A percentile compares a stretch with the other conserved stretches of the same genome.
Evolutionary conservation across 1,140 invertebrate species (phyloP).

Genomic region (Drosophila parvula): DNA sequence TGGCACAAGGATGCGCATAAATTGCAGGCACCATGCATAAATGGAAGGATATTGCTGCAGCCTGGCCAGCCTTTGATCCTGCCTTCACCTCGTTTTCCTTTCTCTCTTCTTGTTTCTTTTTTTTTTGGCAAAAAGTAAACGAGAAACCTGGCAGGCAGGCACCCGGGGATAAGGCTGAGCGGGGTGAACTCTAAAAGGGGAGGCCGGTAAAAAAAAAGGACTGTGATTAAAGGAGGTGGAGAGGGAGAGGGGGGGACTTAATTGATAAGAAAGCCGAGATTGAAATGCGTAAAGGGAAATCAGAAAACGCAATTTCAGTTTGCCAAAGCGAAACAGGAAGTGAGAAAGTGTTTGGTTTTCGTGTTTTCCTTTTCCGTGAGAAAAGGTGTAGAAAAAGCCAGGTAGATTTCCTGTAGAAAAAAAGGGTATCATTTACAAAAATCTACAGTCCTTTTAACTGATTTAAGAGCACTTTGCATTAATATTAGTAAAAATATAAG

Average conservation of each 20-base stretch:
- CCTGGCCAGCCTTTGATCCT: constrained; percentile 30
- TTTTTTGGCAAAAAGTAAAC: constrained; percentile 18
- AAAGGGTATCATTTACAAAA: background rate
- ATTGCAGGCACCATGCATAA: constrained; percentile 74
- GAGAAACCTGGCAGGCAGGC: constrained; percentile 3
- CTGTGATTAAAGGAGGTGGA: constrained; percentile 9
- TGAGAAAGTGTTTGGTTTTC: background rate
- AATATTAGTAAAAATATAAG: background rate
- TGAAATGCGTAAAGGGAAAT: constrained; percentile 35
- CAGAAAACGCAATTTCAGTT: constrained; percentile 30
- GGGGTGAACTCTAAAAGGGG: background rate
- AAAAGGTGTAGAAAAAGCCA: background rate
- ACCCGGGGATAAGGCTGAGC: background rate
- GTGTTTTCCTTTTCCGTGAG: no score
- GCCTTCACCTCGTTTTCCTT: constrained; percentile 4
- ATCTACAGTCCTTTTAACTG: background rate
- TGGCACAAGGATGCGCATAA: constrained; percentile 59
- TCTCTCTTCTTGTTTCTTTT: background rate
- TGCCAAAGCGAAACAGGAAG: background rate
- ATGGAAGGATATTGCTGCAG: constrained; percentile 63
- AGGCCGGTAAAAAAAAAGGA: background rate
- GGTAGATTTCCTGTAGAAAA: background rate
- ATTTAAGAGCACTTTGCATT: background rate
- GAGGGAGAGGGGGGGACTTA: constrained; percentile 21
- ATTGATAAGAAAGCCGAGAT: constrained; percentile 53